Percentiles rank a stretch among this genome's conserved stretches.
Evolutionary conservation across 1,140 invertebrate species (phyloP).

Genomic region (Sycophaga agraensis): DNA sequence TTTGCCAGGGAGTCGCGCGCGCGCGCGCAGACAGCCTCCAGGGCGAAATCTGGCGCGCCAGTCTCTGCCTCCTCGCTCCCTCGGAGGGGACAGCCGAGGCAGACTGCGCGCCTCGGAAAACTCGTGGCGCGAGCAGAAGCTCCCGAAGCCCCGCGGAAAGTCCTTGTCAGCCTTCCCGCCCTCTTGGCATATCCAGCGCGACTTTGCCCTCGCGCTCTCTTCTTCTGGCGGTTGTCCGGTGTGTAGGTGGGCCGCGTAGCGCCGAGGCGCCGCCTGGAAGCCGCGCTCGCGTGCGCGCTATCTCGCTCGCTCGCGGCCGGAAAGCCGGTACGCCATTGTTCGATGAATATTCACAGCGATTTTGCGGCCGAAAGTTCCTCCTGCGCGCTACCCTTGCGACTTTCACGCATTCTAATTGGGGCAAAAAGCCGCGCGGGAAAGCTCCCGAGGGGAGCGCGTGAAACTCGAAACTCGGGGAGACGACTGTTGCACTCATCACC

Average conservation of each 20-base stretch:
- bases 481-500: background rate
- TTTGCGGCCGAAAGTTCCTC: constrained; percentile 41
- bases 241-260: too few species aligned
- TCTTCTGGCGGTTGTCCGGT: background rate
- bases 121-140: background rate
- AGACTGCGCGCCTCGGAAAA: too few species aligned
- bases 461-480: background rate
- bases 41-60: too few species aligned
- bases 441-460: background rate
- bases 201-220: background rate
- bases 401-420: constrained; percentile 39
- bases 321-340: constrained; percentile 39
- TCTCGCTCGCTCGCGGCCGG: constrained; percentile 8
- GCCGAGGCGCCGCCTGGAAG: background rate
- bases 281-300: background rate
- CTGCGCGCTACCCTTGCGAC: background rate
- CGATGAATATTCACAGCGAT: constrained; percentile 46
- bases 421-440: constrained; percentile 31
- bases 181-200: background rate
- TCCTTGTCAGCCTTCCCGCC: background rate
- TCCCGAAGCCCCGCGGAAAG: background rate
- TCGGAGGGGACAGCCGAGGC: background rate
- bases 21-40: background rate
- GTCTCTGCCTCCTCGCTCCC: background rate
- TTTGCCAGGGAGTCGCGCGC: background rate